Percentiles rank a stretch among this genome's conserved stretches.
phyloP scores from a whole-genome alignment of 2,888 invertebrate species.

The Yponomeuta malinellus region DNA sequence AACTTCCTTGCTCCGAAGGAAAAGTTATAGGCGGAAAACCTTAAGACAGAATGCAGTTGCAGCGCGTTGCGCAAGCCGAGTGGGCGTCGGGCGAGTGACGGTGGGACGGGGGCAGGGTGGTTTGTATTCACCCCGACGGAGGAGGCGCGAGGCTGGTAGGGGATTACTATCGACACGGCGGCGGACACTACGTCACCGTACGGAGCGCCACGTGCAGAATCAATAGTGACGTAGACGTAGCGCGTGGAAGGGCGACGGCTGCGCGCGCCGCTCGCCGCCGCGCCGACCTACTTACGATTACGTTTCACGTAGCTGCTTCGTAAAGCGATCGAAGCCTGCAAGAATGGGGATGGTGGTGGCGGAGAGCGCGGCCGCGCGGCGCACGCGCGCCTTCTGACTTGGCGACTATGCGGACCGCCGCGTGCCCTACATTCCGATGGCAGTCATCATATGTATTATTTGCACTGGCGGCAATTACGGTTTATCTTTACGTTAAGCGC shows the following conservation, averaged over 20 bases:
- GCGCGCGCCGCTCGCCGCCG: slow-evolving; percentile 53
- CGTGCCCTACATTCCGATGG: slow-evolving; percentile 38
- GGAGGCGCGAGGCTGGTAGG: slow-evolving; percentile 24
- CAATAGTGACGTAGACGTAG: slow-evolving; percentile 69
- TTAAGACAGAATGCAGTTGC: slow-evolving; percentile 10
- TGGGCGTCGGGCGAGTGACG: slow-evolving; percentile 22
- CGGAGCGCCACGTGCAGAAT: slow-evolving; percentile 73
- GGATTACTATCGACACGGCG: slow-evolving; percentile 56
- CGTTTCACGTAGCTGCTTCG: slow-evolving; percentile 70
- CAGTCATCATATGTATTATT: slow-evolving; percentile 28
- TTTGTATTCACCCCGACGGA: slow-evolving; percentile 19
- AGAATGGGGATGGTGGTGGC: slow-evolving; percentile 31
- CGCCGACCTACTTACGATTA: slow-evolving; percentile 68
- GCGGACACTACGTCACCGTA: slow-evolving; percentile 65
- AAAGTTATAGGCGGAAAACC: slow-evolving; percentile 4
- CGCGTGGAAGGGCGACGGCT: slow-evolving; percentile 27
- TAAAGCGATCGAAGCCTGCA: slow-evolving; percentile 58
- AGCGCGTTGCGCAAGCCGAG: not conserved
- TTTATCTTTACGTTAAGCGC: no score
- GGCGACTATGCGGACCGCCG: slow-evolving; percentile 34
- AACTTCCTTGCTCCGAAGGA: not conserved
- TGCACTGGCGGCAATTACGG: not conserved
- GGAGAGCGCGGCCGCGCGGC: slow-evolving; percentile 29
- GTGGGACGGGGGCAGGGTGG: slow-evolving; percentile 30
- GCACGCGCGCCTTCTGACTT: slow-evolving; percentile 37